Percentiles rank a stretch among this genome's conserved stretches.
Conservation (phyloP, 1,140 invertebrate species). For the Drosophila neocordata region DNA sequence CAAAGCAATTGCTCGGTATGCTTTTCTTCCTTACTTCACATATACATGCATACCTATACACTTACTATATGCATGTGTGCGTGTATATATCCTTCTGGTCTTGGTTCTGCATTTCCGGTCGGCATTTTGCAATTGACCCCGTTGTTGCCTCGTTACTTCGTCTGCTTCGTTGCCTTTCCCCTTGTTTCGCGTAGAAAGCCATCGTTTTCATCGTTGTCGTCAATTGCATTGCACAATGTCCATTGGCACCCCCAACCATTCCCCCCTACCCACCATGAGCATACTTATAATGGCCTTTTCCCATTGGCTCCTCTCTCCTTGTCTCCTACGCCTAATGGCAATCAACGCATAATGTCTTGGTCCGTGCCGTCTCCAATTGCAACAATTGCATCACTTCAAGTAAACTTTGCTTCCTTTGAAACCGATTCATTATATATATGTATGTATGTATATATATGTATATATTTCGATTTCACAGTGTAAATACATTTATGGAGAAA, state of each 20-base stretch:
- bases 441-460: slow-evolving; percentile 16
- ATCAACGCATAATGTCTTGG: slow-evolving; percentile 58
- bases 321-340: slow-evolving; percentile 13
- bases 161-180: background rate
- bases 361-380: slow-evolving; percentile 22
- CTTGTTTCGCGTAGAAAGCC: slow-evolving; percentile 11
- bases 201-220: slow-evolving; percentile 56
- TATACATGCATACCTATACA: background rate
- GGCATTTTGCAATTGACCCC: slow-evolving; percentile 55
- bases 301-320: background rate
- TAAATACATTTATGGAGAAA: too few species aligned
- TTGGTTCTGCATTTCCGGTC: slow-evolving; percentile 61
- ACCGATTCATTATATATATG: too few species aligned
- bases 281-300: background rate
- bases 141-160: background rate
- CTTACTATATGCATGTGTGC: background rate
- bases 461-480: background rate
- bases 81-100: slow-evolving; percentile 9
- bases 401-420: slow-evolving; percentile 34
- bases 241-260: slow-evolving; percentile 32
- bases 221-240: slow-evolving; percentile 65
- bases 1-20: slow-evolving; percentile 51
- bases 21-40: slow-evolving; percentile 13
- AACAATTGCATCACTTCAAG: slow-evolving; percentile 37
- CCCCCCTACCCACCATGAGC: background rate